Conservation (phyloP, 1,140 invertebrate genomes). For the Psix sp. region DNA sequence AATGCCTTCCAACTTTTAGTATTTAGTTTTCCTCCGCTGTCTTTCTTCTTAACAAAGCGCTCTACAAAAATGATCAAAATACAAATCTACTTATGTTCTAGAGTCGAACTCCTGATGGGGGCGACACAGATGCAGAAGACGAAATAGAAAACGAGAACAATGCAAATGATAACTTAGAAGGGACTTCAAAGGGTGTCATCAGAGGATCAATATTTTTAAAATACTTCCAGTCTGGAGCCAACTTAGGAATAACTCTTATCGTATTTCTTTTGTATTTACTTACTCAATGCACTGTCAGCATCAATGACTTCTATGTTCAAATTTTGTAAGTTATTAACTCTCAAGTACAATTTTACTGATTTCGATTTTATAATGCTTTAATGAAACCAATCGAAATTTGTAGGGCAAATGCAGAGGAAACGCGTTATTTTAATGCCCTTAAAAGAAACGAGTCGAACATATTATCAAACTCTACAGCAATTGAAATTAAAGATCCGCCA, state of each 20-base stretch:
- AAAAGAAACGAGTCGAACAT: constrained; percentile 9
- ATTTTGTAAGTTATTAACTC: constrained; percentile 81
- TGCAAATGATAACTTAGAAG: constrained; percentile 77
- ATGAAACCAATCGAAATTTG: constrained; percentile 26
- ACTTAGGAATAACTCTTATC: constrained; percentile 75
- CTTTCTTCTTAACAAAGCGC: too few relatives aligned
- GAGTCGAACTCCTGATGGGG: constrained; percentile 70
- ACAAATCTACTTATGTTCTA: constrained; percentile 19
- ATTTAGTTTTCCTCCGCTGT: too few relatives aligned
- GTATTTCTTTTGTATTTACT: constrained; percentile 78
- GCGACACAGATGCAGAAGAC: constrained; percentile 74
- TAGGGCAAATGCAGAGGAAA: constrained; percentile 63
- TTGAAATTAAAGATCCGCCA: constrained; percentile 19
- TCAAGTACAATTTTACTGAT: too few relatives aligned
- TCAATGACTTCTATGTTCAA: constrained; percentile 83
- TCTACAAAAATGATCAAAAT: neutral
- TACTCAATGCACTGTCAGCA: constrained; percentile 81
- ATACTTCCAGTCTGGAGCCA: constrained; percentile 81
- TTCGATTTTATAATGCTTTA: too few relatives aligned
- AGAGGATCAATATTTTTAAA: constrained; percentile 80
- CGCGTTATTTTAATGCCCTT: constrained; percentile 16
- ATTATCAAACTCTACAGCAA: constrained; percentile 7
- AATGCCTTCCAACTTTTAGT: too few relatives aligned
- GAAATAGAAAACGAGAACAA: constrained; percentile 78
- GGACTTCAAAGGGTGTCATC: constrained; percentile 79